These are phyloP conservation scores for Sapajus apella DNA, from an alignment of 2,113 vertebrate genomes.

Conservation along the genomic window DNA sequence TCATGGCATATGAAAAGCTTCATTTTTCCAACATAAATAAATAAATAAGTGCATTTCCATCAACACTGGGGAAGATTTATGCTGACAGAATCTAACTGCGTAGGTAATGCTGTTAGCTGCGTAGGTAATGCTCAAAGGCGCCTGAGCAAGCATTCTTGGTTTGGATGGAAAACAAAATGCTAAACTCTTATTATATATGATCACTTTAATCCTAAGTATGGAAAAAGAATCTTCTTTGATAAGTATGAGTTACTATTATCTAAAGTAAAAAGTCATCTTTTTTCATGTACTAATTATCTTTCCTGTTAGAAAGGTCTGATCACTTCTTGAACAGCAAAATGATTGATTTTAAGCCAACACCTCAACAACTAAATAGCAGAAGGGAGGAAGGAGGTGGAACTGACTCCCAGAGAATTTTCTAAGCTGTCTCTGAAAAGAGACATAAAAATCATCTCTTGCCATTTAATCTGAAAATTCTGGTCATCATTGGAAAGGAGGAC, in stretches of 20 bases:
- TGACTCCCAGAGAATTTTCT: constrained; percentile 11
- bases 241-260: constrained; percentile 65
- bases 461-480: constrained; percentile 17
- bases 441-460: constrained; percentile 29
- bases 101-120: constrained; percentile 34
- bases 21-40: constrained; percentile 41
- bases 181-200: constrained; percentile 38
- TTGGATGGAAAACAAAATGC: constrained; percentile 60
- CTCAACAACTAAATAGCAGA: constrained; percentile 12
- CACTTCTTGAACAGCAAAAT: constrained; percentile 53
- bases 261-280: constrained; percentile 60
- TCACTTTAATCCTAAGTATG: constrained; percentile 60
- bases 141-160: constrained; percentile 51
- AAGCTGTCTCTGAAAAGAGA: background rate
- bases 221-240: constrained; percentile 73
- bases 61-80: constrained; percentile 40
- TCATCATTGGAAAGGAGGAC: background rate
- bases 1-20: background rate
- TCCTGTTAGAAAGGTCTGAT: constrained; percentile 34
- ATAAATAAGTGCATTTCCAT: constrained; percentile 6
- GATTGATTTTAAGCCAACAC: constrained; percentile 58
- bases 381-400: background rate
- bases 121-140: constrained; percentile 32
- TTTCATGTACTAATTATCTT: constrained; percentile 34
- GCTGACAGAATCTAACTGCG: constrained; percentile 47